Conservation (phyloP, 2,113 vertebrate genomes). For the Apteryx mantelli region DNA sequence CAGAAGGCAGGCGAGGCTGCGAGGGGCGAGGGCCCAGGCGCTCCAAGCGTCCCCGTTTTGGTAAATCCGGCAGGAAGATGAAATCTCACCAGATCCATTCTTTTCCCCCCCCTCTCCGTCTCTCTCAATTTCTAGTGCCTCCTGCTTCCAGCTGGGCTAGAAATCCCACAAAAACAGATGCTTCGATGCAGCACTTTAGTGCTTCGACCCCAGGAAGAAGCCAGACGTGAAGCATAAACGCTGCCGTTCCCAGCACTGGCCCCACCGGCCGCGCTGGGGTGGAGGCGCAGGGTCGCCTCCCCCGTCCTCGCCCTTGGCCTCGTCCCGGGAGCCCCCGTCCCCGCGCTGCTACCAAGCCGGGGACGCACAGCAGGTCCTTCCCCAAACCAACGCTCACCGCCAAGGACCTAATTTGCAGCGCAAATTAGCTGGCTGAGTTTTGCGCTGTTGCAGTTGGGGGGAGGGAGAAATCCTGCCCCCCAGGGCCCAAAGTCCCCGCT, state of each 20-base stretch:
- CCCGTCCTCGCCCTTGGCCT: no score
- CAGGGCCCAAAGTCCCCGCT: neutral
- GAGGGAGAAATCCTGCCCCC: neutral
- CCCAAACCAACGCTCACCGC: no score
- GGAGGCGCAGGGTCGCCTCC: no score
- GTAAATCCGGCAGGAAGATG: conserved; percentile 13
- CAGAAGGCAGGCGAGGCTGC: neutral
- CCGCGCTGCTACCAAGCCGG: neutral
- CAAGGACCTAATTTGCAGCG: no score
- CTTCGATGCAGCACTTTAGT: conserved; percentile 3
- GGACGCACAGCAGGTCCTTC: no score
- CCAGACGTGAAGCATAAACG: conserved; percentile 8
- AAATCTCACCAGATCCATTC: conserved; percentile 18
- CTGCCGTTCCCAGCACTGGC: neutral
- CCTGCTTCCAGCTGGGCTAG: conserved; percentile 63
- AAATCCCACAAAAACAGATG: conserved; percentile 59
- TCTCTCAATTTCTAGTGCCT: conserved; percentile 6
- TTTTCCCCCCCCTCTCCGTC: neutral
- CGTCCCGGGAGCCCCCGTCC: neutral
- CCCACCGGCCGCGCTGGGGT: no score
- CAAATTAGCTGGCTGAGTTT: neutral
- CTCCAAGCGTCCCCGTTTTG: neutral
- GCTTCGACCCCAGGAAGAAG: conserved; percentile 5
- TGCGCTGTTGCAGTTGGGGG: neutral
- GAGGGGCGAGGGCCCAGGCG: neutral